These are phyloP conservation scores for Lasioglossum morio DNA, from an alignment of 2,888 invertebrate species.

Conservation along the genomic window DNA sequence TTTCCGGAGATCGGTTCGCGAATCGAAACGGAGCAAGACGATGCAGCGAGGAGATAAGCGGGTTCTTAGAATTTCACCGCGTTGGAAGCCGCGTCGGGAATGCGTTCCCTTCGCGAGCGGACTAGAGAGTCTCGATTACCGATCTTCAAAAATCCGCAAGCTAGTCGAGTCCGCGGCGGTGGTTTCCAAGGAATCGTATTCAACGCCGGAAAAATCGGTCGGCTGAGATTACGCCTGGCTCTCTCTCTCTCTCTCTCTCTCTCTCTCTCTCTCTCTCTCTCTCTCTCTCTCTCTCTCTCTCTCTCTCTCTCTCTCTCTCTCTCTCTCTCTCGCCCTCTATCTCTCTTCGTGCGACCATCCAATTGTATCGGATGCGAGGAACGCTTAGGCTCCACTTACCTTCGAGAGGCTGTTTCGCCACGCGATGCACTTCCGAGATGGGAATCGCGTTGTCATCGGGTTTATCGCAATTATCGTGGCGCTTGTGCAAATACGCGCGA, in stretches of 20 bases:
- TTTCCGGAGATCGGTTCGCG: constrained; percentile 32
- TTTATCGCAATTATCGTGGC: constrained; percentile 72
- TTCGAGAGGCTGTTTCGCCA: constrained; percentile 32
- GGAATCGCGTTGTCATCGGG: constrained; percentile 72
- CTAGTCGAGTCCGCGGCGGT: constrained; percentile 28
- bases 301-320: not conserved
- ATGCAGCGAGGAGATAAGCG: constrained; percentile 61
- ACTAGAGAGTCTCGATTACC: constrained; percentile 57
- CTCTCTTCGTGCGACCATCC: constrained; percentile 29
- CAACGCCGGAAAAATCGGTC: constrained; percentile 42
- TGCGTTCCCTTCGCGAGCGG: constrained; percentile 36
- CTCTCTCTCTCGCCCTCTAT: not conserved
- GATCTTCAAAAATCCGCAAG: constrained; percentile 67
- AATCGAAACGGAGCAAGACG: constrained; percentile 54
- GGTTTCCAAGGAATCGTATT: constrained; percentile 62
- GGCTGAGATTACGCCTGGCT: constrained; percentile 56
- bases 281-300: not conserved
- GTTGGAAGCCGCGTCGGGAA: constrained; percentile 42
- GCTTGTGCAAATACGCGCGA: constrained; percentile 45
- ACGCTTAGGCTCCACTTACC: constrained; percentile 11
- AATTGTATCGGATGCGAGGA: constrained; percentile 47
- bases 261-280: not conserved
- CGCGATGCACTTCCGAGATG: constrained; percentile 64
- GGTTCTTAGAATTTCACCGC: constrained; percentile 59
- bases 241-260: not conserved